Percentiles rank a stretch among this genome's conserved stretches.
These are phyloP conservation scores for Eudemis profundana DNA, from an alignment of 2,888 invertebrate genomes.

Conservation along the genomic window DNA sequence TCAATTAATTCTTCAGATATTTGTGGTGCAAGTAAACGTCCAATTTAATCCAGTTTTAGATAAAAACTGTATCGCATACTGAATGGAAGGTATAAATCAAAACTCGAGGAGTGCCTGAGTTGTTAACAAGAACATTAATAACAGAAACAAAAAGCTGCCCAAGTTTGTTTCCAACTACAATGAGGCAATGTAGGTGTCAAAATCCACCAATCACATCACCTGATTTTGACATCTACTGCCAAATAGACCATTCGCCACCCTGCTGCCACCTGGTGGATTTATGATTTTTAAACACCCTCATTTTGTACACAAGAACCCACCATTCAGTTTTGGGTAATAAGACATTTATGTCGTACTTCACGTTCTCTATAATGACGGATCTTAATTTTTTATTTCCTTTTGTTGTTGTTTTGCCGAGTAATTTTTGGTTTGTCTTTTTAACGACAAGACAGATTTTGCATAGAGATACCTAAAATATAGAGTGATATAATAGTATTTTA, in stretches of 20 bases:
- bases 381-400: neutral
- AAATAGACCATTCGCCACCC: too few species aligned
- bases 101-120: constrained; percentile 24
- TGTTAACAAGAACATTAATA: constrained; percentile 42
- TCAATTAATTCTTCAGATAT: too few species aligned
- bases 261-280: too few species aligned
- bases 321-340: constrained; percentile 21
- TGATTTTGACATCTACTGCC: too few species aligned
- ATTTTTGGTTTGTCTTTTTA: too few species aligned
- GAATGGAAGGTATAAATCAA: constrained; percentile 28
- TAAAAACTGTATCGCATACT: constrained; percentile 1
- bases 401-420: too few species aligned
- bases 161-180: constrained; percentile 33
- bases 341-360: constrained; percentile 18
- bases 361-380: neutral
- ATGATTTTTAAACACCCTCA: too few species aligned
- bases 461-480: too few species aligned
- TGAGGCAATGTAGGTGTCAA: too few species aligned
- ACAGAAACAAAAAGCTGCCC: constrained; percentile 39
- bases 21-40: neutral
- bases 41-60: neutral
- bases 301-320: constrained; percentile 16
- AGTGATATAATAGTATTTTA: too few species aligned
- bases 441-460: too few species aligned
- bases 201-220: too few species aligned